Percentiles rank a stretch among this genome's conserved stretches.
Conservation (phyloP, 2,888 invertebrate genomes). For the Peribatodes rhomboidaria region DNA sequence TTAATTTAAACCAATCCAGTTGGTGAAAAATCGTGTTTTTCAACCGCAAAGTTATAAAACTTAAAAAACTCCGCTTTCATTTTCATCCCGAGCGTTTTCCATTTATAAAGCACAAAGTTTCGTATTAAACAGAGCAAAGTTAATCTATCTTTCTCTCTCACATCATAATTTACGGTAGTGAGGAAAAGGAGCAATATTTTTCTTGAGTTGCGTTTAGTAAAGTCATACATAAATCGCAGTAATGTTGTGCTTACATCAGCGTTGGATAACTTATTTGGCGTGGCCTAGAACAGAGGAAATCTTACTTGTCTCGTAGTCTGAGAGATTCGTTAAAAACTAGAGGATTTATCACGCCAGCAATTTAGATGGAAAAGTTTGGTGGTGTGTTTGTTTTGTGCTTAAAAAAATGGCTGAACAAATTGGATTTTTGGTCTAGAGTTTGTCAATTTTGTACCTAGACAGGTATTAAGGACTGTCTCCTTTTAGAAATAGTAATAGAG, state of each 20-base stretch:
- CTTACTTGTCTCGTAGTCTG: not conserved
- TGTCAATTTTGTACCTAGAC: no score
- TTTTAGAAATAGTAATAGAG: no score
- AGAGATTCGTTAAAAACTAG: not conserved
- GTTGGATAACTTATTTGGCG: conserved; percentile 6
- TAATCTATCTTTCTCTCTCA: conserved; percentile 18
- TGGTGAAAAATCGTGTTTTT: conserved; percentile 12
- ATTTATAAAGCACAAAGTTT: conserved; percentile 17
- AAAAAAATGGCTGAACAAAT: no score
- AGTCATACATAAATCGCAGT: conserved; percentile 25
- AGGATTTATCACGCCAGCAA: not conserved
- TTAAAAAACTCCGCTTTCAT: conserved; percentile 21
- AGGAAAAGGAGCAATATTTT: conserved; percentile 16
- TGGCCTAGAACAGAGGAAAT: not conserved
- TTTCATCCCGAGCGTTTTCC: conserved; percentile 22
- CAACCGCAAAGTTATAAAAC: conserved; percentile 10
- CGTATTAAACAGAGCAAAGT: conserved; percentile 21
- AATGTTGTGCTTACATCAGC: conserved; percentile 28
- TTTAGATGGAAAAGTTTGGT: no score
- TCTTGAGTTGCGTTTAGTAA: conserved; percentile 11
- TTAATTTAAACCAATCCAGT: conserved; percentile 8
- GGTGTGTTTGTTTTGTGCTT: no score
- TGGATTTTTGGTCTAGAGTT: no score
- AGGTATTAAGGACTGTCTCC: no score
- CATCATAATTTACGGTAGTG: conserved; percentile 15